These are phyloP conservation scores for Zaprionus davidi DNA, from an alignment of 1,140 invertebrate genomes.

Conservation along the genomic window DNA sequence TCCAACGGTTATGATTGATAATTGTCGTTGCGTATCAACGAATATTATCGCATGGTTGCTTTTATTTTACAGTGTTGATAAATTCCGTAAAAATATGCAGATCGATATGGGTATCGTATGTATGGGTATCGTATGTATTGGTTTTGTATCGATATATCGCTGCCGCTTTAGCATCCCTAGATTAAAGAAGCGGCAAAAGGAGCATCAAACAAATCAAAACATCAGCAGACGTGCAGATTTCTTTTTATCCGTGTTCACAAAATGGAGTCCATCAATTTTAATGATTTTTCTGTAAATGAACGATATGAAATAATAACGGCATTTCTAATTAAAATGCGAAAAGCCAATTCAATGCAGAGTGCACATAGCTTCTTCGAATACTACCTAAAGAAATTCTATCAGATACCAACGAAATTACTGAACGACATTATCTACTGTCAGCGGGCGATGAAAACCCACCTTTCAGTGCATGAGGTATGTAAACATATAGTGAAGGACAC, in stretches of 20 bases:
- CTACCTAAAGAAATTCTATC: slow-evolving; percentile 75
- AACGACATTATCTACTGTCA: slow-evolving; percentile 80
- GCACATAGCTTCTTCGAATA: slow-evolving; percentile 63
- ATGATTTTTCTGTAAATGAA: slow-evolving; percentile 59
- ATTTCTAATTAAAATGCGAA: slow-evolving; percentile 60
- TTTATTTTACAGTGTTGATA: slow-evolving; percentile 19
- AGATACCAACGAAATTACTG: slow-evolving; percentile 62
- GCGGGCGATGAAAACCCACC: slow-evolving; percentile 60
- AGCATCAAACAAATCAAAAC: slow-evolving; percentile 49
- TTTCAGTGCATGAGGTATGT: slow-evolving; percentile 70
- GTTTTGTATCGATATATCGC: background rate
- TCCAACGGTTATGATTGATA: background rate
- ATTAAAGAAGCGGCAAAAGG: slow-evolving; percentile 55
- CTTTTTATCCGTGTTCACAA: background rate
- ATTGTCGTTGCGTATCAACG: background rate
- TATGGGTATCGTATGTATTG: background rate
- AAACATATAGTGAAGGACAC: background rate
- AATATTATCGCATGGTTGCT: background rate
- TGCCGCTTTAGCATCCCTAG: slow-evolving; percentile 3
- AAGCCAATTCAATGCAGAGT: slow-evolving; percentile 43
- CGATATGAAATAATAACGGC: slow-evolving; percentile 63
- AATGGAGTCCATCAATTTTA: slow-evolving; percentile 68
- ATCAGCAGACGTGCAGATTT: background rate
- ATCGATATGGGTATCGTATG: background rate
- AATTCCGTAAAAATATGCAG: background rate